Evolutionary conservation across 2,888 invertebrate genomes (phyloP).

Genomic region (Rotaria sp.): DNA sequence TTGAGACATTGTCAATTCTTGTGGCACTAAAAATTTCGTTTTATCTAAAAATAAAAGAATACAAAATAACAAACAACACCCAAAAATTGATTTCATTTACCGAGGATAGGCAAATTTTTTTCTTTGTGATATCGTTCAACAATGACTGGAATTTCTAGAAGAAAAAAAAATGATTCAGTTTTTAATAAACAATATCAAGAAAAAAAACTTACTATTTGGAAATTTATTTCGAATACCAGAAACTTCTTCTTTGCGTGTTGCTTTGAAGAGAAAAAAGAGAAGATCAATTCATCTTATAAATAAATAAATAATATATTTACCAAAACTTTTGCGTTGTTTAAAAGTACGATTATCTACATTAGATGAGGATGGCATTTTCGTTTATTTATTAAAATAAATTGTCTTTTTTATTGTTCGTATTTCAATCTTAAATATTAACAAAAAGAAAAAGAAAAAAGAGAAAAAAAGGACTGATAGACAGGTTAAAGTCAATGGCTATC

Average conservation of each 20-base stretch:
- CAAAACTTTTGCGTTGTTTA: conserved; percentile 55
- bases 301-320: conserved; percentile 51
- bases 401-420: background rate
- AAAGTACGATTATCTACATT: conserved; percentile 45
- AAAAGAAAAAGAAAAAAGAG: background rate
- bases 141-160: conserved; percentile 63
- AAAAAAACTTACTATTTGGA: conserved; percentile 60
- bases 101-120: conserved; percentile 63
- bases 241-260: conserved; percentile 68
- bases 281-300: background rate
- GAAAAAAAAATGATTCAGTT: background rate
- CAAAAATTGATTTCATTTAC: background rate
- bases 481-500: background rate
- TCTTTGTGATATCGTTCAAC: conserved; percentile 75
- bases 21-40: conserved; percentile 77
- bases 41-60: conserved; percentile 62
- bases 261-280: conserved; percentile 53
- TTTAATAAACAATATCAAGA: conserved; percentile 61
- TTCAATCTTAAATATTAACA: background rate
- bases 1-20: conserved; percentile 80
- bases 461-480: background rate
- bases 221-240: conserved; percentile 70
- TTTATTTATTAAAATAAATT: background rate
- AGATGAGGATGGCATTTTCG: background rate
- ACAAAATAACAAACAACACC: background rate